Base-by-base conservation (phyloP, 2,797 vertebrate species). In the Allochrocebus solatus region DNA sequence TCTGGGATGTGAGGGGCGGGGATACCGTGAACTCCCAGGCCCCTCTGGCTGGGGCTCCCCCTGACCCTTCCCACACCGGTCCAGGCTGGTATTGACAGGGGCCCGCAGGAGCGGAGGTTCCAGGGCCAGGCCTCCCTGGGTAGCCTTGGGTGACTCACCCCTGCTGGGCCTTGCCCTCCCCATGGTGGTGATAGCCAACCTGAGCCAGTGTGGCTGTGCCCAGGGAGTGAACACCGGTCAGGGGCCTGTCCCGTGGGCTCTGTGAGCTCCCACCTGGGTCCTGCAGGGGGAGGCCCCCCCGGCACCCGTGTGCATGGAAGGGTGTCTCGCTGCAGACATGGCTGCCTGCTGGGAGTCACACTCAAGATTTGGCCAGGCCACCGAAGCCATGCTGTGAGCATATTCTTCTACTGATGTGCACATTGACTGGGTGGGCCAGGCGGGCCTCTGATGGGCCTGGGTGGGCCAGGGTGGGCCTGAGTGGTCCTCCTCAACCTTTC, bases 381-480 rank as follows among this genome's bases (percentile, higher is more conserved):
- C 16, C 3, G 8, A 28, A 39, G 53, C 46, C 53, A 55, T 55
- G 21, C 53, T 8, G 8, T 26, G n/a, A 84, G 74, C 26, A 8
- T 24, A 1, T 5, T 46, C 74, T 81, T 12, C 9, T 22, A 5
- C 14, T 9, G 33, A 6, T 1, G 41, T 12, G 22, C 50, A 10
- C 10, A 5, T 8, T 41, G 24, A 8, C 46, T 10, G 0, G 17
- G 33, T 1, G 57, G 83, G 36, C 13, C 28, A 13, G 19, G 53
- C 1, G 1, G 41, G 36, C 61, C 6, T 24, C 11, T 0, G 41
- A 1, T 11, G 33, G 8, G 1, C 0, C 4, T 0, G 1, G 5
- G 24, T 16, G 55, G 50, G 61, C 67, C 19, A 8, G 0, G 76
- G 33, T 11, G 16, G 41, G n/a, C 26, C 92, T 92, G 78, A 96